Base-by-base conservation (phyloP, 2,797 vertebrate genomes). In the Xenops minutus region DNA sequence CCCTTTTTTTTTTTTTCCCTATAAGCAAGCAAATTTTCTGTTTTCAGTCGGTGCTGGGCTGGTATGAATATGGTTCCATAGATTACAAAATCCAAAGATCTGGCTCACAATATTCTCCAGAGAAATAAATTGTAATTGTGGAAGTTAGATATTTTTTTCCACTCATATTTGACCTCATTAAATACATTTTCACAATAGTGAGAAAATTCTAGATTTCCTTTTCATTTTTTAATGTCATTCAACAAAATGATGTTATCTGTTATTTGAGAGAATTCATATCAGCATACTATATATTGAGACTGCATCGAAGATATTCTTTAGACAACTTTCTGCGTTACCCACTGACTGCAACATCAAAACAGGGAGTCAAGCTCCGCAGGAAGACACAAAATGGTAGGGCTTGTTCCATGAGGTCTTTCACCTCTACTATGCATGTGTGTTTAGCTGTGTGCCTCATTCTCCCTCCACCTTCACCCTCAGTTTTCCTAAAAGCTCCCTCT, bases 11-110 rank as follows among this genome's bases (percentile, higher is more conserved):
- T 56, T 54, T 54, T 71, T 67, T 63, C 37, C 74, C 77, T 39
- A 41, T 73, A 37, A 92, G 63, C 49, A 69, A 75, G 62, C 32
- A 93, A n/a, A 86, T 77, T 81, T 92, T 94, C 71, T 93, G 55
- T 93, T 96, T 93, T 93, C 76, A 67, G 30, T 95, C 0, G 8
- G 62, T 91, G 89, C 88, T 94, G 90, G 59, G 78, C 78, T 95
- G 55, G 41, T 84, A 62, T 94, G 73, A 96, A 81, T 93, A 73
- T 56, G 58, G 51, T 92, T 75, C 56, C 30, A 58, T 19, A 58
- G 14, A 77, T 63, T 69, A 85, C 44, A 85, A 61, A 83, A 56
- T 56, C 37, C 59, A 78, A 69, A 73, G 26, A 55, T 71, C 48
- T 85, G 62, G 41, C 41, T 87, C 36, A 46, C 69, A 49, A n/a